phyloP scores from a whole-genome alignment of 2,888 invertebrate species.

The Crossocerus cetratus region DNA sequence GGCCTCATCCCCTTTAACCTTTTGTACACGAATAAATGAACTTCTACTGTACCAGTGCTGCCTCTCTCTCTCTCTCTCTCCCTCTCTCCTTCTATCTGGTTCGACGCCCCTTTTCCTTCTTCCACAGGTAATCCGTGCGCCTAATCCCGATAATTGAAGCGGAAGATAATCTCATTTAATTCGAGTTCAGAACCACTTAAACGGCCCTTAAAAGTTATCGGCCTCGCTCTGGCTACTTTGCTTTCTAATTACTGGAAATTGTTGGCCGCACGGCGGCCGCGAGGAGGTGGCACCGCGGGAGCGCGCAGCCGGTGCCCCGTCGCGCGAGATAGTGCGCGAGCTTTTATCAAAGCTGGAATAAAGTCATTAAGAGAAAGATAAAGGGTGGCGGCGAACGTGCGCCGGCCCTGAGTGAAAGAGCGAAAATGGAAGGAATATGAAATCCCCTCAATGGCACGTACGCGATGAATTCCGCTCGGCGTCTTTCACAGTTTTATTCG shows the following conservation, averaged over 20 bases:
- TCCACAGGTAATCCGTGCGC: not conserved
- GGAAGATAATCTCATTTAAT: constrained; percentile 9
- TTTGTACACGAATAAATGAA: constrained; percentile 47
- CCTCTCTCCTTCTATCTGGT: not conserved
- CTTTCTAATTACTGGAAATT: constrained; percentile 36
- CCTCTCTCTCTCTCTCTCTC: not conserved
- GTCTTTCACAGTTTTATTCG: too few relatives aligned
- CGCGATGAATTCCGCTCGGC: too few relatives aligned
- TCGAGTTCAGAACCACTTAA: constrained; percentile 23
- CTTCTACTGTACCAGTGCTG: constrained; percentile 1
- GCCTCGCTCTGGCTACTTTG: constrained; percentile 20
- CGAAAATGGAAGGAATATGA: too few relatives aligned
- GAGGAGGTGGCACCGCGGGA: too few relatives aligned
- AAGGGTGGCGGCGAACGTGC: too few relatives aligned
- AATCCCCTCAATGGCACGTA: too few relatives aligned
- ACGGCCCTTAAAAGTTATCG: constrained; percentile 25
- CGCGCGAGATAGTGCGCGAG: too few relatives aligned
- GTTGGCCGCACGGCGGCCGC: constrained; percentile 6
- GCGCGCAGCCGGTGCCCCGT: too few relatives aligned
- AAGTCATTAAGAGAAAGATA: too few relatives aligned
- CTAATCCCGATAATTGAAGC: constrained; percentile 15
- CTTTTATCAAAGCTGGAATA: too few relatives aligned
- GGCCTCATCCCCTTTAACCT: constrained; percentile 14
- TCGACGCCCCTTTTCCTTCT: not conserved
- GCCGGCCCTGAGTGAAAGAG: too few relatives aligned